phyloP scores from a whole-genome alignment of 2,797 vertebrate genomes.

The Orestias chungarensis region DNA sequence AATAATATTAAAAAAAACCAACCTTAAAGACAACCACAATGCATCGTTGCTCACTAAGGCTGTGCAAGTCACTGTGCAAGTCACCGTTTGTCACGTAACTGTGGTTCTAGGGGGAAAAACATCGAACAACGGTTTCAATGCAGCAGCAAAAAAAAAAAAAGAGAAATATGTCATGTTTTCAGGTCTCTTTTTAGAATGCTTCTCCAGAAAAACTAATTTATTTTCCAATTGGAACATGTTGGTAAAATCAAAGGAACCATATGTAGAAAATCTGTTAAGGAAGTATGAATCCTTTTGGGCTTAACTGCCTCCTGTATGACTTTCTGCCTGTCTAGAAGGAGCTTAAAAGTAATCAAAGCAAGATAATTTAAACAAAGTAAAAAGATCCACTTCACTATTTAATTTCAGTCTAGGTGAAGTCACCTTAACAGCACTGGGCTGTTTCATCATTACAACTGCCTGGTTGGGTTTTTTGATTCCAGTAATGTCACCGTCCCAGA shows the following conservation, averaged over 20 bases:
- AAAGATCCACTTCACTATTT: background rate
- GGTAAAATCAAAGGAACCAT: too few species aligned
- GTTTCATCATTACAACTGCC: conserved; percentile 67
- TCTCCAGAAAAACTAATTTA: too few species aligned
- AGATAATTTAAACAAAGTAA: background rate
- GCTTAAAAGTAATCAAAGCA: background rate
- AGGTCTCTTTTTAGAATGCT: too few species aligned
- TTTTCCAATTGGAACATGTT: too few species aligned
- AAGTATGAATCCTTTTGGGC: too few species aligned
- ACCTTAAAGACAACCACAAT: background rate
- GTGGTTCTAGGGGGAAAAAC: background rate
- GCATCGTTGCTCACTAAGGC: too few species aligned
- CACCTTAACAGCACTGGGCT: conserved; percentile 82
- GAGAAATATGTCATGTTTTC: too few species aligned
- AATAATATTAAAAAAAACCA: too few species aligned
- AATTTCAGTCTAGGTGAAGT: background rate
- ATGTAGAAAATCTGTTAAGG: too few species aligned
- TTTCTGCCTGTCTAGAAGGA: too few species aligned
- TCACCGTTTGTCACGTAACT: too few species aligned
- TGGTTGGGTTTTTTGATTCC: conserved; percentile 41
- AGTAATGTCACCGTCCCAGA: conserved; percentile 73
- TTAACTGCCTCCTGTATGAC: too few species aligned
- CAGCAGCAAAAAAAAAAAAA: background rate
- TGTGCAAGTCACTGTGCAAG: background rate
- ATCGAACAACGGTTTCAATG: background rate